phyloP scores from a whole-genome alignment of 2,113 vertebrate genomes.

The Python bivittatus region DNA sequence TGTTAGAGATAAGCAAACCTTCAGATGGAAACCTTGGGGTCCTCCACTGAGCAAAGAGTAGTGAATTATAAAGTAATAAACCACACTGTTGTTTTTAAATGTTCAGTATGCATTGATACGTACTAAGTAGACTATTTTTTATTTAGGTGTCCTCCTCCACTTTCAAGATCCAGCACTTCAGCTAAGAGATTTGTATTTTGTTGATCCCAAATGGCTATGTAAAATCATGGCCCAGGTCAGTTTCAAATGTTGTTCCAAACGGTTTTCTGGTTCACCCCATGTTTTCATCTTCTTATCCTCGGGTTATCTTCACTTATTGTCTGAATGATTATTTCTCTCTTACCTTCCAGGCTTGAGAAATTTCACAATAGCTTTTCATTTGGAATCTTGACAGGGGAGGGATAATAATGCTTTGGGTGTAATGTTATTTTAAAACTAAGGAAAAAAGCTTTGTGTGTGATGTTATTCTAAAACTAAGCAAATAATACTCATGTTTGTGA shows the following conservation, averaged over 20 bases:
- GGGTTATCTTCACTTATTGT: neutral
- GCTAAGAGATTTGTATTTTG: conserved; percentile 90
- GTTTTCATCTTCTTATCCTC: neutral
- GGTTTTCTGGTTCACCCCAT: neutral
- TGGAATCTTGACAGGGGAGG: neutral
- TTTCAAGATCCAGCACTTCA: conserved; percentile 95
- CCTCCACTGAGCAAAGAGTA: neutral
- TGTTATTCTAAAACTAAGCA: neutral
- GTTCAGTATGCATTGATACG: neutral
- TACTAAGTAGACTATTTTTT: conserved; percentile 48
- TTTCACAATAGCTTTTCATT: neutral
- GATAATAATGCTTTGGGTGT: neutral
- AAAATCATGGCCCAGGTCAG: conserved; percentile 93
- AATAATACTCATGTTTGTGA: neutral
- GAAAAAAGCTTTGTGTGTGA: accelerated
- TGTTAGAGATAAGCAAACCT: too few relatives aligned
- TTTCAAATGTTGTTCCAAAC: neutral
- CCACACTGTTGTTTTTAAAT: neutral
- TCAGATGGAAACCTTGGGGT: neutral
- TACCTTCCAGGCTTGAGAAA: neutral
- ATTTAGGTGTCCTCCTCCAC: conserved; percentile 89
- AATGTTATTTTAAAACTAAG: neutral
- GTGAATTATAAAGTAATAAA: neutral
- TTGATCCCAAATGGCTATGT: conserved; percentile 95
- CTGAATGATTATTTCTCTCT: neutral